These are phyloP conservation scores for Eulemur rubriventer DNA, from an alignment of 2,797 vertebrate genomes.

Conservation along the genomic window DNA sequence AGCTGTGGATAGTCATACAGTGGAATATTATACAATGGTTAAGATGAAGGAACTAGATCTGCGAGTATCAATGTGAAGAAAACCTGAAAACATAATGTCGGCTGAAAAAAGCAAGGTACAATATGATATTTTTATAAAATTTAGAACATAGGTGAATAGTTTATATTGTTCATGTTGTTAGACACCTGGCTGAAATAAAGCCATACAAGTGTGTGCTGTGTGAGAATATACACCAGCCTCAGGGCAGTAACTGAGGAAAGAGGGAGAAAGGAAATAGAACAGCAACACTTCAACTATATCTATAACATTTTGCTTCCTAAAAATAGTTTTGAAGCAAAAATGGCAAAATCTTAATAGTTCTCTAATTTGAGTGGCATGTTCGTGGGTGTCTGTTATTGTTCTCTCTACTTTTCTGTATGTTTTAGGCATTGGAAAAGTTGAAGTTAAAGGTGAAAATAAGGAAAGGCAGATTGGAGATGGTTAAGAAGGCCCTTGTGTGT, in stretches of 20 bases:
- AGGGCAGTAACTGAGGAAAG: neutral
- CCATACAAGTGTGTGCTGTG: neutral
- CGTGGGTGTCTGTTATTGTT: neutral
- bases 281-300: neutral
- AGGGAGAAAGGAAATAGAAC: neutral
- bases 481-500: neutral
- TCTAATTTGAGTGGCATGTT: neutral
- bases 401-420: neutral
- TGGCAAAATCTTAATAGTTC: neutral
- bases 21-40: neutral
- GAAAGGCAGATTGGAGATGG: neutral
- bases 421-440: neutral
- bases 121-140: neutral
- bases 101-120: neutral
- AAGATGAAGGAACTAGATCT: neutral
- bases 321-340: conserved; percentile 4
- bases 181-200: neutral
- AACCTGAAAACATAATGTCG: neutral
- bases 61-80: neutral
- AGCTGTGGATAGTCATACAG: neutral
- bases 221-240: neutral
- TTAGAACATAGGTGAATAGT: neutral
- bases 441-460: neutral
- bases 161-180: neutral
- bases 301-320: neutral